Conservation (phyloP, 2,888 invertebrate species). For the Callinectes sapidus region DNA sequence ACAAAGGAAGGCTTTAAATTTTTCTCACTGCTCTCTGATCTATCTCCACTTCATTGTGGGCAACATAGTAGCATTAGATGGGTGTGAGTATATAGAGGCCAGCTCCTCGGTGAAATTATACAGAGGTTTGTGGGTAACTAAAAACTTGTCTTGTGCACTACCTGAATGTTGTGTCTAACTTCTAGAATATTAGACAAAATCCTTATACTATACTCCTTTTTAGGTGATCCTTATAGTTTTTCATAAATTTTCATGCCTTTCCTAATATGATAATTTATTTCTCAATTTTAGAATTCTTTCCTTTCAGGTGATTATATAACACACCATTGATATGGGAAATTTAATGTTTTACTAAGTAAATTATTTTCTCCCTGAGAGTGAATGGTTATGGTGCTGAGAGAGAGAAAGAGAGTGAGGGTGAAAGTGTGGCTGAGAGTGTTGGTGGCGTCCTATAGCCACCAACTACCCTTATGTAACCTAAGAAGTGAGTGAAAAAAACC, state of each 20-base stretch:
- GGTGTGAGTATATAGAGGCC: not conserved
- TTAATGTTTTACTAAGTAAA: not conserved
- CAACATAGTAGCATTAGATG: not conserved
- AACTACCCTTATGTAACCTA: not conserved
- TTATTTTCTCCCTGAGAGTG: not conserved
- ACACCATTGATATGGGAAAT: not conserved
- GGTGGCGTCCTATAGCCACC: not conserved
- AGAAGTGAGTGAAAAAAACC: not conserved
- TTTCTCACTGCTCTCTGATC: not conserved
- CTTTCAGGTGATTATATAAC: not conserved
- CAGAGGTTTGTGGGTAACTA: not conserved
- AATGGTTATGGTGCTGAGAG: not conserved
- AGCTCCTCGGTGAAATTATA: conserved; percentile 19
- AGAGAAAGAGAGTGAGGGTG: not conserved
- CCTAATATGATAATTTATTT: not conserved
- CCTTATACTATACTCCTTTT: not conserved
- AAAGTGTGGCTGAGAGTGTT: not conserved
- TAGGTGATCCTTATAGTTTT: not conserved
- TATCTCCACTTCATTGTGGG: not conserved
- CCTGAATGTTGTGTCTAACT: not conserved
- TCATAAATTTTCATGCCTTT: not conserved
- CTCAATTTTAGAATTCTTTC: not conserved
- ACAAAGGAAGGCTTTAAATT: not conserved
- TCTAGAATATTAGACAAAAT: not conserved
- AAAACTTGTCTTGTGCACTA: conserved; percentile 4